Evolutionary conservation across 1,140 invertebrate genomes (phyloP).

Genomic region (Microplitis mediator): DNA sequence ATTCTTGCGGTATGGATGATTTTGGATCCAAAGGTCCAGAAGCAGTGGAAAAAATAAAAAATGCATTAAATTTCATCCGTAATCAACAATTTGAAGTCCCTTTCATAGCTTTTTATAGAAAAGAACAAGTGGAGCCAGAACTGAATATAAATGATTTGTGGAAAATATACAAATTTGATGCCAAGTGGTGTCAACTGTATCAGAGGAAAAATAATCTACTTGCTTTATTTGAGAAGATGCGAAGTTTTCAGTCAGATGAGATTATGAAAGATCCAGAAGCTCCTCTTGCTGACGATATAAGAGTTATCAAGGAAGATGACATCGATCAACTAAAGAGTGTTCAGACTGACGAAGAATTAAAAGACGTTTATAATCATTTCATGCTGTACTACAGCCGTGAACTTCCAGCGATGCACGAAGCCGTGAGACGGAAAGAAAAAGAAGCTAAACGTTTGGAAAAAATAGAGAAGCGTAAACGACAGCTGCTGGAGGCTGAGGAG

Average conservation of each 20-base stretch:
- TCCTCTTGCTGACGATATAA: conserved; percentile 76
- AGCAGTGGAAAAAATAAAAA: conserved; percentile 86
- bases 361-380: conserved; percentile 93
- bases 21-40: conserved; percentile 67
- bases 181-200: conserved; percentile 94
- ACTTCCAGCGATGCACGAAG: conserved; percentile 83
- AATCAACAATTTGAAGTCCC: conserved; percentile 96
- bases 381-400: conserved; percentile 90
- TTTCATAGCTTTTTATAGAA: conserved; percentile 98
- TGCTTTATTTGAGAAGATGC: conserved; percentile 89
- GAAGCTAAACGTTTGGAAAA: conserved; percentile 63
- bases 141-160: conserved; percentile 95
- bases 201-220: conserved; percentile 84
- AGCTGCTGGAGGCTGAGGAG: conserved; percentile 65
- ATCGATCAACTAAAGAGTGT: conserved; percentile 81
- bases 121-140: conserved; percentile 96
- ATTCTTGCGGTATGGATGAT: conserved; percentile 48
- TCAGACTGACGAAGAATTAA: conserved; percentile 88
- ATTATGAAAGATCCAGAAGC: conserved; percentile 85
- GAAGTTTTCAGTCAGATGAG: conserved; percentile 85
- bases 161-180: conserved; percentile 96
- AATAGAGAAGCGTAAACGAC: conserved; percentile 46
- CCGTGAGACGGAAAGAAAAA: conserved; percentile 65
- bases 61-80: conserved; percentile 95
- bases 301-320: conserved; percentile 86